Percentiles rank a stretch among this genome's conserved stretches.
phyloP scores from a whole-genome alignment of 2,797 vertebrate species.

The Vultur gryphus region DNA sequence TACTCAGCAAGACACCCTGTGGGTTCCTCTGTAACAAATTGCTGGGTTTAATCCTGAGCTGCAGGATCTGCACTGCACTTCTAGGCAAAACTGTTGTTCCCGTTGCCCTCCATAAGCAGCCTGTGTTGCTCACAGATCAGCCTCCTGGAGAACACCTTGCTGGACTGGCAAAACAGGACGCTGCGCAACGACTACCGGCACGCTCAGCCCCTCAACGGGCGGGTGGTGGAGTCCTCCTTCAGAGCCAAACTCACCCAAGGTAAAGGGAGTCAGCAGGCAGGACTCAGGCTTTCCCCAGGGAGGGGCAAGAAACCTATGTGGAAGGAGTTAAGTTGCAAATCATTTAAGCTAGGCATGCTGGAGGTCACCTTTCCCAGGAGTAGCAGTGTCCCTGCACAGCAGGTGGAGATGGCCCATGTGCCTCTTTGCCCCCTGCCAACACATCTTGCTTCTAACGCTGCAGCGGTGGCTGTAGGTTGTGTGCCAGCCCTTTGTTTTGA shows the following conservation, averaged over 20 bases:
- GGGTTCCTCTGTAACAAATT: background rate
- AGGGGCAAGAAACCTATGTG: accelerated
- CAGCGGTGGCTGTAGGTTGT: background rate
- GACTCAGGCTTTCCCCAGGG: background rate
- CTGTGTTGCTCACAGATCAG: constrained; percentile 70
- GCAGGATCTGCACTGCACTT: accelerated
- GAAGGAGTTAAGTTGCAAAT: background rate
- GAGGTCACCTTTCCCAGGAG: background rate
- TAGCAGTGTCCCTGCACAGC: background rate
- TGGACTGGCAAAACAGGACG: constrained; percentile 82
- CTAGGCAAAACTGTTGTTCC: background rate
- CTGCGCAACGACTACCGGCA: constrained; percentile 86
- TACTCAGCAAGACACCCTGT: background rate
- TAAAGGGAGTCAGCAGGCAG: background rate
- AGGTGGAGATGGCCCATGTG: background rate
- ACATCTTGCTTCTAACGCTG: accelerated
- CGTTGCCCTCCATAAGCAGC: accelerated
- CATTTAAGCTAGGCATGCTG: accelerated
- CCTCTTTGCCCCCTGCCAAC: background rate
- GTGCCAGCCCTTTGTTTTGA: background rate
- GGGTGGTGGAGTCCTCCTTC: constrained; percentile 87
- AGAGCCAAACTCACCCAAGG: constrained; percentile 57
- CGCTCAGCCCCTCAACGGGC: constrained; percentile 80
- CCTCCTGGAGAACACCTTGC: constrained; percentile 84
- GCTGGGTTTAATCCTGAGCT: background rate